Evolutionary conservation across 1,140 invertebrate species (phyloP), one percentile per base, ranked within the genome.

Genomic region (Sinella curviseta): DNA sequence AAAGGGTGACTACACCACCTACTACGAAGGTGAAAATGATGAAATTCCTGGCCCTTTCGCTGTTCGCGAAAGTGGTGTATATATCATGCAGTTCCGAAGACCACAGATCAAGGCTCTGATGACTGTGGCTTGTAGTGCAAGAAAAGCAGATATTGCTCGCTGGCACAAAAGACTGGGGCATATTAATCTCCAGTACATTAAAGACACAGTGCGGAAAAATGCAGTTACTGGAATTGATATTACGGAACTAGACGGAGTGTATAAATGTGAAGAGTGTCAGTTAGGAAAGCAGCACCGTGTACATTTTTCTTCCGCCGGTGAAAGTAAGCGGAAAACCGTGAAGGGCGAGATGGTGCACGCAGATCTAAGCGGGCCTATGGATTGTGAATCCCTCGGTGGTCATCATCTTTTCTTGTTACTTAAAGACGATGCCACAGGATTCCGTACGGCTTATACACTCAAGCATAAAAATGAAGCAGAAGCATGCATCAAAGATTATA

Each of bases 151-250:
- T n/a, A n/a, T n/a, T n/a, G n/a, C n/a, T n/a, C n/a, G n/a, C n/a
- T 75, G 74, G 74, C 74, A 75, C 24, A 24, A 48, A 12, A 14
- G 74, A 4, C 74, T 75, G 4, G 74, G 8, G 31, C 74, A 75
- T 24, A 30, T 75, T 2, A 75, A 75, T 26, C 3, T 36, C 20
- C 12, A 20, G 3, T 75, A 75, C 39, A 24, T 75, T 2, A n/a
- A 48, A 39, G 39, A 75, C n/a, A 48, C 34, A 24, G n/a, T 48
- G n/a, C 12, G 28, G 3, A 36, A 48, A n/a, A 14, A 75, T 3
- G 74, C 74, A 48, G 74, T 48, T 26, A 16, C 24, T 4, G 30
- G 70, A 31, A 74, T 31, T 16, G 70, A 16, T 16, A 8, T 31
- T 3, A 26, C 1, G 34, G 34, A 54, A n/a, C 16, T n/a, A n/a